Conservation (phyloP, 2,797 vertebrate genomes). For the Sternotherus odoratus region DNA sequence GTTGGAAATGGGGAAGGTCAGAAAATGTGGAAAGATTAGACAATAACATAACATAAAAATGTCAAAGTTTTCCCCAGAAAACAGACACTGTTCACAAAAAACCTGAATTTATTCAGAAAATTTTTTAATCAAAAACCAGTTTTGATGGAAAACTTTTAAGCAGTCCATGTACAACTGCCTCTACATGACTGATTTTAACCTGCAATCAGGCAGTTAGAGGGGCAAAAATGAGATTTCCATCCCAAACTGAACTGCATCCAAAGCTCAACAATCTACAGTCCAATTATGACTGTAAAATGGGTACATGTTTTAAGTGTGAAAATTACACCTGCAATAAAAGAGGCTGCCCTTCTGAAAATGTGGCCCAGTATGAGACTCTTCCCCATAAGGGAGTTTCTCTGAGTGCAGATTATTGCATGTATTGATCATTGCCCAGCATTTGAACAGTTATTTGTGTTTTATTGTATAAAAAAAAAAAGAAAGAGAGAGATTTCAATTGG, state of each 20-base stretch:
- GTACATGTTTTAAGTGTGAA: not conserved
- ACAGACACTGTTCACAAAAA: constrained; percentile 23
- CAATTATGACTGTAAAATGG: not conserved
- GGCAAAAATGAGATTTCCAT: constrained; percentile 7
- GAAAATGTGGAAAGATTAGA: not conserved
- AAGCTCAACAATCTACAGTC: not conserved
- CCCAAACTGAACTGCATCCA: not conserved
- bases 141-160: not conserved
- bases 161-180: not conserved
- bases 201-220: constrained; percentile 28
- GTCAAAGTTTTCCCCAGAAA: constrained; percentile 45
- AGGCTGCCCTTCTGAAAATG: not conserved
- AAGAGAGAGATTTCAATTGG: not conserved
- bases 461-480: not conserved
- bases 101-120: constrained; percentile 20
- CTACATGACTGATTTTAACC: not conserved
- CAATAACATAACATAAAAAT: constrained; percentile 67
- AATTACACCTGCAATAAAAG: not conserved
- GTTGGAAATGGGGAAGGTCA: constrained; percentile 13
- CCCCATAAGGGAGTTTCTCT: not conserved
- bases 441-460: not conserved
- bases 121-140: constrained; percentile 35
- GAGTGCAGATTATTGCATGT: not conserved
- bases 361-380: not conserved
- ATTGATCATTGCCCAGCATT: not conserved